Percentiles rank a stretch among this genome's conserved stretches.
phyloP scores from a whole-genome alignment of 2,888 invertebrate species.

The Trypoxylon attenuatum region DNA sequence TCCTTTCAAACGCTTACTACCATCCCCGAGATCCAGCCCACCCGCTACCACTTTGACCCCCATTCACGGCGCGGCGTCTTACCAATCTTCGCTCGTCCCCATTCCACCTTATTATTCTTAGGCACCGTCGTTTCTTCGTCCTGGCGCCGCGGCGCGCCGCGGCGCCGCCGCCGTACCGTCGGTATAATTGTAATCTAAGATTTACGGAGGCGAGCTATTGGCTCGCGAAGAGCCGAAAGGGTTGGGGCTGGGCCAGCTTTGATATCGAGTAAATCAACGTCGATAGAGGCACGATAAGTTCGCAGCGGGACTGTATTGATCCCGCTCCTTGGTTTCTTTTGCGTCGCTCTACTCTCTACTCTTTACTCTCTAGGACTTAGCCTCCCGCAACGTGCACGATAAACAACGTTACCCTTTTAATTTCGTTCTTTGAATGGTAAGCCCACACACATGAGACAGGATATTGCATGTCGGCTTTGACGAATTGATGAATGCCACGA shows the following conservation, averaged over 20 bases:
- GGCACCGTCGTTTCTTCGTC: conserved; percentile 13
- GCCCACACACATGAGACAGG: not conserved
- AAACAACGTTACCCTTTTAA: not conserved
- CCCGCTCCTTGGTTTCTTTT: conserved; percentile 4
- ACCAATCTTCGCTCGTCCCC: conserved; percentile 33
- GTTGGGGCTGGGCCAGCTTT: conserved; percentile 12
- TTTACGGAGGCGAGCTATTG: conserved; percentile 33
- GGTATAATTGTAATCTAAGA: conserved; percentile 33
- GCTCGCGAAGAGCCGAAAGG: conserved; percentile 20
- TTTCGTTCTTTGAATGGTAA: not conserved
- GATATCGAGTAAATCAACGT: conserved; percentile 28
- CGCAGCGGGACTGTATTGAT: conserved; percentile 28
- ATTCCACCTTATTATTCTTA: conserved; percentile 38
- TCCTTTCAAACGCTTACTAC: conserved; percentile 43
- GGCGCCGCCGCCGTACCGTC: not conserved
- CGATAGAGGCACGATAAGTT: conserved; percentile 7
- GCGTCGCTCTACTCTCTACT: no score
- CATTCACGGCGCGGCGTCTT: conserved; percentile 41
- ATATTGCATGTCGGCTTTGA: not conserved
- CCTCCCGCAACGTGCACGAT: not conserved
- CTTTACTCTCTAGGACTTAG: not conserved
- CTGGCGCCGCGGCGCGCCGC: not conserved
- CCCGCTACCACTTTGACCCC: conserved; percentile 31
- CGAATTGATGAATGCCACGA: conserved; percentile 10
- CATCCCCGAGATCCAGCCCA: not conserved